Evolutionary conservation across 2,797 vertebrate species (phyloP), one percentile per base, ranked within the genome.

Genomic region (Darevskia mixta): DNA sequence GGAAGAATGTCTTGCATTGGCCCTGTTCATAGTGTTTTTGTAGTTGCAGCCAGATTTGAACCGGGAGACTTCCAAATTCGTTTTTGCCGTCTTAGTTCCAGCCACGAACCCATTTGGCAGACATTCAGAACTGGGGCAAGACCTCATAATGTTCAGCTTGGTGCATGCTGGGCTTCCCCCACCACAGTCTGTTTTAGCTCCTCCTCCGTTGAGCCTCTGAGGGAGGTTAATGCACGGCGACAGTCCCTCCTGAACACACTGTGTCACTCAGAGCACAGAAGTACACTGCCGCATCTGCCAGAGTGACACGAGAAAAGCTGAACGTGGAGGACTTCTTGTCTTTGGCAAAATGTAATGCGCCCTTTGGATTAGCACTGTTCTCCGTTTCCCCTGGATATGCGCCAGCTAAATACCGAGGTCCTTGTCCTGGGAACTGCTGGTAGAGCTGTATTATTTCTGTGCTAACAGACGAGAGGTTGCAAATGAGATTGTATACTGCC

Each of bases 331-430:
- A 77, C 2, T 29, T 45, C 55, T 64, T 76, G 72, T 76, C 55
- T 43, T 8, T n/a, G 0, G 35, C 32, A 3, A 43, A 13, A 18
- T 45, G 15, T 58, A 77, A 2, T 3, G 17, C n/a, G 25, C 73
- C 35, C 55, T 66, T n/a, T 0, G 73, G 58, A 11, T 85, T 2
- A 9, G 2, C 2, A 13, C 1, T 66, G 5, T 82, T 35, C 2
- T 7, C 1, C 4, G 25, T 0, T 29, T 6, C 72, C 2, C 64
- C 73, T n/a, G 38, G 17, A 8, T 9, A 77, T 23, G 88, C 88
- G 76, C 82, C 69, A 83, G 92, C 86, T 38, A 93, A 1, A 58
- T 79, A 86, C 1, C 23, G 75, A 80, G 82, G 91, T 8, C 86
- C 88, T 32, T 88, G 69, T 4, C 61, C 32, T 79, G 69, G 69